phyloP scores from a whole-genome alignment of 2,113 vertebrate species.

The Bucco capensis region DNA sequence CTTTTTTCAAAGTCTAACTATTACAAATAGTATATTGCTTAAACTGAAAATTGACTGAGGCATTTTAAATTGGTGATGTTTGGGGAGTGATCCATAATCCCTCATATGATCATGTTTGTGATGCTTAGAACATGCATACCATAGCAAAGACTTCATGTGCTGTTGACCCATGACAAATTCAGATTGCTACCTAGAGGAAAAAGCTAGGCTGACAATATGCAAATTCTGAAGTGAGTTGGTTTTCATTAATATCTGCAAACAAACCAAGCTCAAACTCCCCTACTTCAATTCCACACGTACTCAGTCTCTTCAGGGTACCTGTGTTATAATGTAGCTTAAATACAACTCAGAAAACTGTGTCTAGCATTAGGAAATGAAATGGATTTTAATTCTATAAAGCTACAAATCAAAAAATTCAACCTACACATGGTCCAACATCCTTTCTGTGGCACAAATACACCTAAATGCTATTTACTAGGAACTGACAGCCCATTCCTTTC shows the following conservation, averaged over 20 bases:
- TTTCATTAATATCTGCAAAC: not conserved
- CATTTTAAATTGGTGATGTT: not conserved
- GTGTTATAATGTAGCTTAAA: not conserved
- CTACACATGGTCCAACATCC: too few species aligned
- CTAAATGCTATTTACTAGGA: not conserved
- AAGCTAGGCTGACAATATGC: rapidly evolving
- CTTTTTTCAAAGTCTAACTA: not conserved
- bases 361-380: not conserved
- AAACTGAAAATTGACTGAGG: not conserved
- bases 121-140: not conserved
- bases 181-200: not conserved
- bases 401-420: not conserved
- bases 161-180: not conserved
- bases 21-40: not conserved
- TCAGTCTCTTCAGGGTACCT: not conserved
- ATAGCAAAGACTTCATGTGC: not conserved
- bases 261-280: not conserved
- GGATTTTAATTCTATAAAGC: not conserved
- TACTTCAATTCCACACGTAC: not conserved
- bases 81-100: not conserved
- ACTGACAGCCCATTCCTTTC: not conserved
- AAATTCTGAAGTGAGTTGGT: not conserved
- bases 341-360: not conserved
- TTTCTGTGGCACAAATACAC: not conserved
- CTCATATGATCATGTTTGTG: not conserved